Base-by-base conservation (phyloP, 2,888 invertebrate species). In the Furcula furcula region DNA sequence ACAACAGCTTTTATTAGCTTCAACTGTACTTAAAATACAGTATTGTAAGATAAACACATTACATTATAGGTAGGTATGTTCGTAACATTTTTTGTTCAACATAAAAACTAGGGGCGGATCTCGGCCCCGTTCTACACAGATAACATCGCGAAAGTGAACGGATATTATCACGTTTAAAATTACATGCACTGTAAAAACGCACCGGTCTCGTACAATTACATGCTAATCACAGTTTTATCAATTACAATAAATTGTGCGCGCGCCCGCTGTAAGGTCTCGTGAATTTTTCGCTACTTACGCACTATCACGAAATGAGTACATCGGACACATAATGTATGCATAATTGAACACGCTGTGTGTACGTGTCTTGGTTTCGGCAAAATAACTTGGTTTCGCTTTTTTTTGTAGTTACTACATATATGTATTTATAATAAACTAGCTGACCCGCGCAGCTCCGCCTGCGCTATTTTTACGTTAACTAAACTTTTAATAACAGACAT, bases 191-290 rank as follows among this genome's bases (percentile, higher is more conserved):
- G 63, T 60, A 68, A 65, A 73, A 71, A 70, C 59, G 47, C 53
- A 58, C 59, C 54, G 36, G 37, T 37, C 31, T 18, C 34, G 36
- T 34, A 61, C 75, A 78, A 79, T 82, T 82, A 80, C 70, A 80
- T 81, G 80, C 71, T 84, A 82, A 83, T 83, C 68, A 72, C 65
- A 50, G 53, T 64, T 65, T 59, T 63, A 66, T n/a, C 67, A 71
- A 76, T 78, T 73, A 70, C 66, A 60, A 61, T 70, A 57, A 65
- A 65, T 61, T 60, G 57, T 40, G 45, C 13, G 29, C 32, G 14
- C 32, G 26, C 33, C 42, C 45, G 46, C 45, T 57, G 61, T 63
- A 59, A 55, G 47, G 41, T 50, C 52, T 56, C 46, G 55, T 64
- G 57, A 64, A 66, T 56, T 60, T 64, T 57, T 13, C 10, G 11